Evolutionary conservation across 2,888 invertebrate genomes (phyloP), one percentile per base, ranked within the genome.

Genomic region (Sipha maydis): DNA sequence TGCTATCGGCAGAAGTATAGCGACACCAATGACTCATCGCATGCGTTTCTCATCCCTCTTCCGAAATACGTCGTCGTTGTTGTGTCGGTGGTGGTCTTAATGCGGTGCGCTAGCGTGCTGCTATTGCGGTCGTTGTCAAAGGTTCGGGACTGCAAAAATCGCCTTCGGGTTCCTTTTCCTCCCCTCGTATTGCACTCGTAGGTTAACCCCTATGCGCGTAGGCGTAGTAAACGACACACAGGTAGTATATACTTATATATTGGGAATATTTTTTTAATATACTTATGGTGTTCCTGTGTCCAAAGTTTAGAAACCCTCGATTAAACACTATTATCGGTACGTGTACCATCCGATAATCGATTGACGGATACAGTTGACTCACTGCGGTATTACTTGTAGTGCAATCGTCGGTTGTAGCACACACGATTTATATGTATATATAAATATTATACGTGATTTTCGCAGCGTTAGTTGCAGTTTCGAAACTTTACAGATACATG

Each of bases 41-140:
- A 31, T 67, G 78, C 85, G 78, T 48, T 48, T 85, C 67, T 67
- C 84, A 76, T 76, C 84, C 76, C 84, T 84, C 61, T 84, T 41
- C 5, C 56, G 73, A 48, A n/a, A 56, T 83, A 7, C n/a, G 21
- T 11, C 71, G 71, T 71, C 71, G 71, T 5, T 54, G 14, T 19
- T 14, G 71, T 71, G 48, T 8, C 31, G 41, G 85, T 69, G 48
- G 85, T 54, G 69, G 71, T 86, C 54, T 86, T 38, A 69, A 61
- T 25, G 79, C 61, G 79, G 34, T 71, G 85, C 48, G 48, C 54
- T 28, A 17, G 31, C 28, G 38, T 21, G 77, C 41, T 28, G 61
- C 21, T 38, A 77, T 61, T 67, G 86, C 80, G 82, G 38, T 28
- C 82, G 88, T 88, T 88, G 88, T 88, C 88, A 82, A 88, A 88